Evolutionary conservation across 2,113 vertebrate genomes (phyloP).

Genomic region (Rhinogobius similis): DNA sequence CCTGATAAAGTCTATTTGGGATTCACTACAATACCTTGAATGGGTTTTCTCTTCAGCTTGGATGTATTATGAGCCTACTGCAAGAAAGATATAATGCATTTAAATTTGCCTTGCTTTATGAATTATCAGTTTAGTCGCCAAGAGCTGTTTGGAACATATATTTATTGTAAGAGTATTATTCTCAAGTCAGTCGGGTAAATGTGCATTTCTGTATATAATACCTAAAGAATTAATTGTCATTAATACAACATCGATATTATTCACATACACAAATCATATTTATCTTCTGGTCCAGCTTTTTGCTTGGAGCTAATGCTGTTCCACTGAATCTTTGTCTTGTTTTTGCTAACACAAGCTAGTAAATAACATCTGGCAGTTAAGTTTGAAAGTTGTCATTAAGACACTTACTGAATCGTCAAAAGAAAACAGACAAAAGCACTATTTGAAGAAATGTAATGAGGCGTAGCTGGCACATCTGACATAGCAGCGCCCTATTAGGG

Average conservation of each 20-base stretch:
- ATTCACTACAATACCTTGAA: no score
- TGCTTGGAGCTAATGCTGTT: neutral
- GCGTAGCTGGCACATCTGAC: conserved; percentile 39
- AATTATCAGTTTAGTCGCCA: no score
- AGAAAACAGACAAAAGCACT: conserved; percentile 23
- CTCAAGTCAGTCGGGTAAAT: neutral
- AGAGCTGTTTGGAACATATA: no score
- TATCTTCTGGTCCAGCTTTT: neutral
- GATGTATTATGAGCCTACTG: no score
- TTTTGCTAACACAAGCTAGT: conserved; percentile 17
- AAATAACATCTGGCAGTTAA: conserved; percentile 17
- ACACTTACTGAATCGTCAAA: conserved; percentile 22
- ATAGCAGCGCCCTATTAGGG: conserved; percentile 13
- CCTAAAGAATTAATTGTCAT: neutral
- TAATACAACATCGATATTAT: neutral
- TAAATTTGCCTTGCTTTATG: no score
- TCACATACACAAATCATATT: neutral
- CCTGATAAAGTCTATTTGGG: no score
- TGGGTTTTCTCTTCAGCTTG: no score
- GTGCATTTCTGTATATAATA: neutral
- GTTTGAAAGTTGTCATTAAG: conserved; percentile 27
- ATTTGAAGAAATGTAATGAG: conserved; percentile 38
- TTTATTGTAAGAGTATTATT: no score
- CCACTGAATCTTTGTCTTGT: neutral
- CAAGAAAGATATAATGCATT: no score